These are phyloP conservation scores for Ormyrus labotus DNA, from an alignment of 2,888 invertebrate genomes.

Conservation along the genomic window DNA sequence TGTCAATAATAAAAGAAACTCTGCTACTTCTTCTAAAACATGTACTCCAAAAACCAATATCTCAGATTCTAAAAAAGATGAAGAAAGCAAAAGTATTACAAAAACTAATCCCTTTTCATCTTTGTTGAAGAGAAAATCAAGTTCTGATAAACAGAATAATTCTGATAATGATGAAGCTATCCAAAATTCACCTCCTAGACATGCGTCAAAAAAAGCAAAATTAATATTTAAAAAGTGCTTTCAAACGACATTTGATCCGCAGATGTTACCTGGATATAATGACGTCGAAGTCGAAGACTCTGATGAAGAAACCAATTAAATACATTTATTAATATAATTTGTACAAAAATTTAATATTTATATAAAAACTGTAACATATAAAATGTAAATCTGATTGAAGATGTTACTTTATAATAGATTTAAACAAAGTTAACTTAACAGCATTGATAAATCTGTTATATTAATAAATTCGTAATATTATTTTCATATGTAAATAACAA, in stretches of 20 bases:
- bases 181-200: conserved; percentile 80
- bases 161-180: conserved; percentile 76
- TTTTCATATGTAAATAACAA: conserved; percentile 47
- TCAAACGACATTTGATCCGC: conserved; percentile 83
- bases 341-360: conserved; percentile 54
- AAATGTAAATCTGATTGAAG: not conserved
- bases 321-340: no score
- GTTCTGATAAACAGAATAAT: conserved; percentile 21
- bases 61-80: not conserved
- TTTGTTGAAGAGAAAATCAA: conserved; percentile 50
- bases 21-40: not conserved
- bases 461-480: conserved; percentile 30
- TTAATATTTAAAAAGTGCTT: conserved; percentile 85
- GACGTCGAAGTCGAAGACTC: conserved; percentile 84
- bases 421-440: conserved; percentile 11
- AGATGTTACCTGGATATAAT: conserved; percentile 78
- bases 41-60: conserved; percentile 17
- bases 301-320: conserved; percentile 77
- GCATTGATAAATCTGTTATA: conserved; percentile 28
- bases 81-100: not conserved
- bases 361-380: not conserved
- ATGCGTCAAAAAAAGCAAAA: conserved; percentile 79
- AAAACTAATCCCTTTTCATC: conserved; percentile 24
- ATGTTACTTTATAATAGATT: not conserved
- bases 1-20: not conserved